These are phyloP conservation scores for Mythimna loreyi DNA, from an alignment of 2,888 invertebrate genomes.

Conservation along the genomic window DNA sequence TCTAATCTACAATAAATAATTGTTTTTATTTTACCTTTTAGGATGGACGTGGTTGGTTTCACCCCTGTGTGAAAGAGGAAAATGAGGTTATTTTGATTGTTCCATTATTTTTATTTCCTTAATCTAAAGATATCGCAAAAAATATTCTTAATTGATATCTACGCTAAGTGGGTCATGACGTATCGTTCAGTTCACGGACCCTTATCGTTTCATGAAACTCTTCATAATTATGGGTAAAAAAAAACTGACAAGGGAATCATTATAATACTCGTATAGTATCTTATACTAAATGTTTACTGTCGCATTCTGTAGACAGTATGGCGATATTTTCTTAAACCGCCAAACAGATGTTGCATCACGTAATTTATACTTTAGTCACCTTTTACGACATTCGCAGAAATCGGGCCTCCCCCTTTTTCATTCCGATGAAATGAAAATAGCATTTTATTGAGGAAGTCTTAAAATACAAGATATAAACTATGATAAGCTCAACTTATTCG, in stretches of 20 bases:
- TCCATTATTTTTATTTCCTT: constrained; percentile 1
- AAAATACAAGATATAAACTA: not conserved
- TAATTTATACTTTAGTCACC: not conserved
- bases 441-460: not conserved
- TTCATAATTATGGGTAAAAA: no score
- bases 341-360: no score
- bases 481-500: not conserved
- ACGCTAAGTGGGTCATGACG: not conserved
- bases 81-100: constrained; percentile 21
- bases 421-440: no score
- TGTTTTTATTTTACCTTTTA: constrained; percentile 39
- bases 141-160: not conserved
- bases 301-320: not conserved
- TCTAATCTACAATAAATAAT: constrained; percentile 41
- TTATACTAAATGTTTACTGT: no score
- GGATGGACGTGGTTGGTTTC: constrained; percentile 32
- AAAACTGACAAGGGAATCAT: no score
- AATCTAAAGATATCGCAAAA: not conserved
- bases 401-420: not conserved
- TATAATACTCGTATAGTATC: no score
- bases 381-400: not conserved
- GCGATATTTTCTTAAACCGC: no score
- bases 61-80: constrained; percentile 41
- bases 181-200: no score
- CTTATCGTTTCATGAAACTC: no score